phyloP scores from a whole-genome alignment of 2,888 invertebrate genomes.

The Tolmerus cingulatus region DNA sequence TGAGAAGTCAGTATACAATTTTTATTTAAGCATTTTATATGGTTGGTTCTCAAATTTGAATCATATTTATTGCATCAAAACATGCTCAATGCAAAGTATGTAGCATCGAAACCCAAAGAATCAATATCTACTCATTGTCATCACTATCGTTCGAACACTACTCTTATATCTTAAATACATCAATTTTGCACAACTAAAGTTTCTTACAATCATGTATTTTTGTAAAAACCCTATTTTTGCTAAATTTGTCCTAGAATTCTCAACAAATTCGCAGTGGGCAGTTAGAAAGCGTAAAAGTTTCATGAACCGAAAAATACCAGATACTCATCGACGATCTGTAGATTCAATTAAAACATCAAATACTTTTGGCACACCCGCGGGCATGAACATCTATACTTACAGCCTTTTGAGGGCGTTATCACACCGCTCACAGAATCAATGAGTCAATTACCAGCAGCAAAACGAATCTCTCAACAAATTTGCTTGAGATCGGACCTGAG shows the following conservation, averaged over 20 bases:
- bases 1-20: too few relatives aligned
- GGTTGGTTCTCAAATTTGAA: too few relatives aligned
- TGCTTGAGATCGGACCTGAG: background rate
- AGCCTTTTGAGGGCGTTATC: background rate
- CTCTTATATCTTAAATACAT: too few relatives aligned
- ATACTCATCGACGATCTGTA: background rate
- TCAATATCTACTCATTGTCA: too few relatives aligned
- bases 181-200: too few relatives aligned
- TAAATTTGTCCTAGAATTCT: background rate
- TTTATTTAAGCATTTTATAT: too few relatives aligned
- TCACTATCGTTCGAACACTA: too few relatives aligned
- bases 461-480: constrained; percentile 27
- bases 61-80: too few relatives aligned
- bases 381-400: background rate
- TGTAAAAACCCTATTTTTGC: background rate
- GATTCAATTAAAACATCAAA: background rate
- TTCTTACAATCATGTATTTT: background rate
- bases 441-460: constrained; percentile 20
- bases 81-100: too few relatives aligned
- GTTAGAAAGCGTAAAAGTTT: background rate
- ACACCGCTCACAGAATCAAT: constrained; percentile 18
- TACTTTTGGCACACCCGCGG: background rate
- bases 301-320: background rate
- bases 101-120: too few relatives aligned
- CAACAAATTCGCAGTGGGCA: background rate